Evolutionary conservation across 2,113 vertebrate genomes (phyloP).

Genomic region (Eulemur rufifrons): DNA sequence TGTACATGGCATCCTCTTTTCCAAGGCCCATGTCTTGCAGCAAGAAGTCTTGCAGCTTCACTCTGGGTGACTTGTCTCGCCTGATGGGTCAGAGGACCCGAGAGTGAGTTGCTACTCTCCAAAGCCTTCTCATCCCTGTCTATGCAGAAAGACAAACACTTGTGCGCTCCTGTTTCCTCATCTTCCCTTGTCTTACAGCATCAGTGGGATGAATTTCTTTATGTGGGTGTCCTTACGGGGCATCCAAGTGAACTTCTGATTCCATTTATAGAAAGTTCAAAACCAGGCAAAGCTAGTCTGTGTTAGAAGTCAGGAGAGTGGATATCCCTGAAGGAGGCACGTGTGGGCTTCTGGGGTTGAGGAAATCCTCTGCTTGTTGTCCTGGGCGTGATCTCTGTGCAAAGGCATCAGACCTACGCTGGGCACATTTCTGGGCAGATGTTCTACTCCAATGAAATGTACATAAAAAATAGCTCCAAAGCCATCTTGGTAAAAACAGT

Average conservation of each 20-base stretch:
- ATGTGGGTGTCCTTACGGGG: background rate
- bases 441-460: background rate
- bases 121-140: background rate
- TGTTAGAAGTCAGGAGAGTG: background rate
- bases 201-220: background rate
- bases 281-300: background rate
- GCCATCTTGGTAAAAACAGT: background rate
- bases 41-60: background rate
- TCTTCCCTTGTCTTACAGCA: background rate
- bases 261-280: background rate
- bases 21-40: background rate
- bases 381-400: background rate
- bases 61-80: background rate
- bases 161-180: background rate
- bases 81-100: background rate
- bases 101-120: background rate
- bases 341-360: background rate
- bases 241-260: background rate
- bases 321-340: background rate
- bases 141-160: background rate
- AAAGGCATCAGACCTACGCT: background rate
- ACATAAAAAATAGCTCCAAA: background rate
- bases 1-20: too few relatives aligned
- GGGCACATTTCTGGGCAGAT: background rate
- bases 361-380: background rate